Evolutionary conservation across 2,888 invertebrate species (phyloP), one percentile per base, ranked within the genome.

Genomic region (Synergus umbraculus): DNA sequence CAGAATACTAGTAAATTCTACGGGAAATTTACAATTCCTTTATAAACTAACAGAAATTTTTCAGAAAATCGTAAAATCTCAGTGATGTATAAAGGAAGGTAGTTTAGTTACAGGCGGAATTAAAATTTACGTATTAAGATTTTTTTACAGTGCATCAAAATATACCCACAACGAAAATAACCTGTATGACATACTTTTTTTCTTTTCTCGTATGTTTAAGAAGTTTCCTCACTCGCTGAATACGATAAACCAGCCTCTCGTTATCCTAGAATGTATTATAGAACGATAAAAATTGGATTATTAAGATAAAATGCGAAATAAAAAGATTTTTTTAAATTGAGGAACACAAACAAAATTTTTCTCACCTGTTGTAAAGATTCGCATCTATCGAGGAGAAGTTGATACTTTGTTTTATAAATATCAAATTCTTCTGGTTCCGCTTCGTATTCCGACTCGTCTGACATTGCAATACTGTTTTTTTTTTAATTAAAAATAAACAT

Each of bases 391-490:
- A 96, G 92, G 80, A 96, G 92, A 87, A 96, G 92, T 91, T 96
- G 95, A 91, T 95, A 96, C 93, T 96, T 96, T 90, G 95, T 94
- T 88, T 95, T 95, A 90, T 96, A 96, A 90, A 95, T 93, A 90
- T 96, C 95, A 86, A 95, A 94, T 89, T 95, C 95, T 84, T 93
- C 93, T 46, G 91, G 93, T 80, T 93, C 93, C 46, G 92, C 92
- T 84, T 94, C 94, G 84, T 94, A 94, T 86, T 94, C 94, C 12
- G 94, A 94, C 83, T 94, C 94, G 88, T 94, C 94, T 66, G 94
- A 94, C 93, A 94, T 93, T 77, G 83, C 85, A 79, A 80, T 81
- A 60, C 10, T 44, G 73, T 63, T 29, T 29, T 29, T 65, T 65
- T 78, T 69, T 65, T 80, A 79, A 81, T 84, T 69, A 80, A 7